Percentiles rank a stretch among this genome's conserved stretches.
These are phyloP conservation scores for Falco concolor DNA, from an alignment of 2,797 vertebrate genomes.

Conservation along the genomic window DNA sequence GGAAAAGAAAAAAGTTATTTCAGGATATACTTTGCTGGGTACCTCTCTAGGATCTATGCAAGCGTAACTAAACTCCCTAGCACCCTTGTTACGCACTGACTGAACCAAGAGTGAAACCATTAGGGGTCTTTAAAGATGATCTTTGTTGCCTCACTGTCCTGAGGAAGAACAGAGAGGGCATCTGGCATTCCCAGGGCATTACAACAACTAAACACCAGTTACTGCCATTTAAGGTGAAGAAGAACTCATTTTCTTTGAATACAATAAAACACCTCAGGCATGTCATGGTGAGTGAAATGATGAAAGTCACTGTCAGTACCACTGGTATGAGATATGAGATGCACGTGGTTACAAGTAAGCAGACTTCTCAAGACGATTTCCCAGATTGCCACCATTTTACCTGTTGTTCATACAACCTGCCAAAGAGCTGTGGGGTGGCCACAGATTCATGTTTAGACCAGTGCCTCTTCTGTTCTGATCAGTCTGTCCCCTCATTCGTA, in stretches of 20 bases:
- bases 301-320: not conserved
- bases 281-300: not conserved
- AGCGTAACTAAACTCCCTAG: not conserved
- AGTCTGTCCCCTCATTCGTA: not conserved
- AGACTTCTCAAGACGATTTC: not conserved
- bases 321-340: not conserved
- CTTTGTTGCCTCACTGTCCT: not conserved
- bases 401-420: conserved; percentile 5
- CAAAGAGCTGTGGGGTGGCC: not conserved
- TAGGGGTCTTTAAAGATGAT: not conserved
- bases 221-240: not conserved
- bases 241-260: not conserved
- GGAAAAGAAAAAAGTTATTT: not conserved
- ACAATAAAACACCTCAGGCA: not conserved
- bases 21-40: not conserved
- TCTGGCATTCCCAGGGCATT: not conserved
- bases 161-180: not conserved
- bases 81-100: not conserved
- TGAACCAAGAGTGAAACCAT: not conserved
- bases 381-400: conserved; percentile 10
- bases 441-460: not conserved
- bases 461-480: not conserved
- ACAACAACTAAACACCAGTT: not conserved
- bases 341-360: not conserved
- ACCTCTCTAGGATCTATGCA: not conserved